These are phyloP conservation scores for Lucilia cuprina DNA, from an alignment of 1,140 invertebrate species.

Conservation along the genomic window DNA sequence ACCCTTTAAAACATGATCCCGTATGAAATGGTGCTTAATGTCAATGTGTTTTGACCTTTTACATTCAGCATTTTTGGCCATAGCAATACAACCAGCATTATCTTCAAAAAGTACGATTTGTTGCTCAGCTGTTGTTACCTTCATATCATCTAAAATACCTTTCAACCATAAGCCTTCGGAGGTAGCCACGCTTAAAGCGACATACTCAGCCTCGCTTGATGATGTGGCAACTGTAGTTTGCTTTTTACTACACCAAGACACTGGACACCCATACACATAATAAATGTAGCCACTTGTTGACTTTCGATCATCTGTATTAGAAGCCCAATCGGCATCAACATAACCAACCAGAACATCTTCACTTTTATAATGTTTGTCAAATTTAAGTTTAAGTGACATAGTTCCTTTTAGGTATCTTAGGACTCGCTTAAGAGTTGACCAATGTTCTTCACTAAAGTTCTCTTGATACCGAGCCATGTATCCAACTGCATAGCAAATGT, in stretches of 20 bases:
- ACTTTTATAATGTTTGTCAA: neutral
- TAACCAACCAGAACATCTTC: neutral
- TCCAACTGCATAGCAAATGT: neutral
- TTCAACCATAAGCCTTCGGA: conserved; percentile 39
- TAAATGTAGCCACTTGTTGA: neutral
- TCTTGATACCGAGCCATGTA: neutral
- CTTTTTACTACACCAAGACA: conserved; percentile 1
- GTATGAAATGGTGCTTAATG: conserved; percentile 16
- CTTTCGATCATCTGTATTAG: neutral
- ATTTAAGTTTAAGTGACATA: neutral
- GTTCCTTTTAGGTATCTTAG: conserved; percentile 8
- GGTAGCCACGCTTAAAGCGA: conserved; percentile 45
- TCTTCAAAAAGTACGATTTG: conserved; percentile 19
- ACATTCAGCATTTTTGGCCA: conserved; percentile 8
- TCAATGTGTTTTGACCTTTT: conserved; percentile 26
- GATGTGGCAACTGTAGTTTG: neutral
- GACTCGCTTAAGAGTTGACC: neutral
- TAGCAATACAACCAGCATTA: conserved; percentile 16
- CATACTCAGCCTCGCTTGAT: conserved; percentile 55
- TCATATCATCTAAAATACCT: neutral
- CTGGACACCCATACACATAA: neutral
- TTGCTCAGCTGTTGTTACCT: neutral
- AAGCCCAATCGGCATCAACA: conserved; percentile 5
- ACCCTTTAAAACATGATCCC: neutral
- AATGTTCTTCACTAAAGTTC: neutral